These are phyloP conservation scores for Dallia pectoralis DNA, from an alignment of 2,797 vertebrate genomes.

Conservation along the genomic window DNA sequence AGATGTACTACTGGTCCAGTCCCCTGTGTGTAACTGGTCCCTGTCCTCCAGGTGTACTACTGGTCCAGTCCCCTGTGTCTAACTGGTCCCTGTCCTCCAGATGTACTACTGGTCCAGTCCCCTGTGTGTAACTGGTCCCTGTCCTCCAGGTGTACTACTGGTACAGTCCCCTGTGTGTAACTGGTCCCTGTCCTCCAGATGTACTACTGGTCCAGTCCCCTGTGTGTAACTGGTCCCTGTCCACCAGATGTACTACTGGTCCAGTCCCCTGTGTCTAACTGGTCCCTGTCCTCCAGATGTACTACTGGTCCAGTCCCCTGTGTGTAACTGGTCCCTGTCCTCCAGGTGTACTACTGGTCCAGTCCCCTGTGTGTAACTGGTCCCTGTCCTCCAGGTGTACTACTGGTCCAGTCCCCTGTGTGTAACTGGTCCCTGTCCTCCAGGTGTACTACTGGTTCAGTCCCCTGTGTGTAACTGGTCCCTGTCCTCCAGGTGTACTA, in stretches of 20 bases:
- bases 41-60: conserved; percentile 85
- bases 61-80: conserved; percentile 69
- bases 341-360: conserved; percentile 94
- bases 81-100: conserved; percentile 59
- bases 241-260: conserved; percentile 91
- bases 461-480: no score
- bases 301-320: conserved; percentile 90
- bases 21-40: no score
- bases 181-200: conserved; percentile 70
- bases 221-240: not conserved
- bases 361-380: no score
- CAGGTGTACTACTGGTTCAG: conserved; percentile 97
- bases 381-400: conserved; percentile 78
- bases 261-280: no score
- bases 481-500: conserved; percentile 84
- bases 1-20: conserved; percentile 98
- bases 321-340: not conserved
- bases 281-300: conserved; percentile 74
- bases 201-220: conserved; percentile 95
- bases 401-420: conserved; percentile 85
- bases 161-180: conserved; percentile 41
- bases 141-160: conserved; percentile 88
- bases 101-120: conserved; percentile 96
- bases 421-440: not conserved
- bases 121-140: no score